Conservation (phyloP, 2,113 vertebrate genomes). For the Mormyrus iriodes region DNA sequence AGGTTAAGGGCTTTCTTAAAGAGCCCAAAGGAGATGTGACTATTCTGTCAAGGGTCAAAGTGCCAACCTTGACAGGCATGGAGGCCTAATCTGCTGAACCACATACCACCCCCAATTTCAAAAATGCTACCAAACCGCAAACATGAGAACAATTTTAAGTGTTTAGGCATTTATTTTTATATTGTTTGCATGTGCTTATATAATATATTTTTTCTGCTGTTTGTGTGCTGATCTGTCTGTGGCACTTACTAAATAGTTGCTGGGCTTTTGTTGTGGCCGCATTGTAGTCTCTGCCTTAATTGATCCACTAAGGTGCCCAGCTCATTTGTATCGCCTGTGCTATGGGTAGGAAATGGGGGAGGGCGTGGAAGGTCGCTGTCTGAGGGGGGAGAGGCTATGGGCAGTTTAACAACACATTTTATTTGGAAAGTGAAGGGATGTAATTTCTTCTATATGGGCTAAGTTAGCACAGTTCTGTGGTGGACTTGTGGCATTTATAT, state of each 20-base stretch:
- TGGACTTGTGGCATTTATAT: not conserved
- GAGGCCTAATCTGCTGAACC: not conserved
- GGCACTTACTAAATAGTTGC: not conserved
- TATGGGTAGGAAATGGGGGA: not conserved
- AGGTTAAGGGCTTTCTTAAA: not conserved
- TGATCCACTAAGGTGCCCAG: not conserved
- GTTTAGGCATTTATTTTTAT: not conserved
- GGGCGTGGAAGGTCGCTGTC: not conserved
- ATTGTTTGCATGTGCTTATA: not conserved
- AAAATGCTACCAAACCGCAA: not conserved
- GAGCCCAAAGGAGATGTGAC: not conserved
- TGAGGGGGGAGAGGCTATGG: not conserved
- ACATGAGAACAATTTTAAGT: no score
- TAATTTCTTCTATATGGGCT: not conserved
- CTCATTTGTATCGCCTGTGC: not conserved
- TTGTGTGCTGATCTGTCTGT: no score
- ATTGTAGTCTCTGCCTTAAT: not conserved
- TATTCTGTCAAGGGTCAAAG: no score
- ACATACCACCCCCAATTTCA: not conserved
- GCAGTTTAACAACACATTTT: not conserved
- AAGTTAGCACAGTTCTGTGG: not conserved
- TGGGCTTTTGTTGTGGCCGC: not conserved
- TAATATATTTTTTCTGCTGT: not conserved
- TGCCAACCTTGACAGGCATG: not conserved
- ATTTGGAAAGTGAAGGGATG: not conserved